phyloP scores from a whole-genome alignment of 2,888 invertebrate genomes.

The Cerceris rybyensis region DNA sequence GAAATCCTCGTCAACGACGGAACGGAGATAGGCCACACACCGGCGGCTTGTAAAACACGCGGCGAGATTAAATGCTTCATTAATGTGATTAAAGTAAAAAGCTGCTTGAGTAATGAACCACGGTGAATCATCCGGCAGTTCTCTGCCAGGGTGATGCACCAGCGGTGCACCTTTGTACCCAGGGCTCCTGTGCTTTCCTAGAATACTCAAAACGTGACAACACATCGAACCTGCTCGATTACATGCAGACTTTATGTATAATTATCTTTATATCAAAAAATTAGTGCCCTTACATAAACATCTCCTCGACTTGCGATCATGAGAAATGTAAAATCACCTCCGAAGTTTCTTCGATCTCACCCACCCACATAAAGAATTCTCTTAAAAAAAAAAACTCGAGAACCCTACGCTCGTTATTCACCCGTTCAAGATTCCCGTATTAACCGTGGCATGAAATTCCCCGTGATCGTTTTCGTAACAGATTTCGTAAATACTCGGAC shows the following conservation, averaged over 20 bases:
- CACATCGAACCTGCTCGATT: background rate
- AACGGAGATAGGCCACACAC: slow-evolving; percentile 79
- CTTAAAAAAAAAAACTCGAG: background rate
- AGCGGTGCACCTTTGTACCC: slow-evolving; percentile 5
- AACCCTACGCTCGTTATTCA: background rate
- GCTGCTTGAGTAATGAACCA: slow-evolving; percentile 80
- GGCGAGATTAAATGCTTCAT: slow-evolving; percentile 82
- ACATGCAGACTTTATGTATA: background rate
- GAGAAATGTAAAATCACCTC: too few relatives aligned
- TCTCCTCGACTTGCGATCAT: too few relatives aligned
- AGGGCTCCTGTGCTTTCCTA: background rate
- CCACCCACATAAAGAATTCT: background rate
- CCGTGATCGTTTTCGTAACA: slow-evolving; percentile 1
- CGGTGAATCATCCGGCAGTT: slow-evolving; percentile 78
- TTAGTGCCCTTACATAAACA: too few relatives aligned
- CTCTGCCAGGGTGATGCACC: slow-evolving; percentile 1
- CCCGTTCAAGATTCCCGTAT: background rate
- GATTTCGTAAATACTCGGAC: slow-evolving; percentile 42
- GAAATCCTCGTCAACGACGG: slow-evolving; percentile 75
- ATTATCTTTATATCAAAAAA: too few relatives aligned
- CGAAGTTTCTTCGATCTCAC: too few relatives aligned
- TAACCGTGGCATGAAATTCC: background rate
- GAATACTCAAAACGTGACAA: background rate
- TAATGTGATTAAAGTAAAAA: slow-evolving; percentile 82
- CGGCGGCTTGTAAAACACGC: slow-evolving; percentile 81